Conservation (phyloP, 2,797 vertebrate species). For the Pangasius larnaudii region DNA sequence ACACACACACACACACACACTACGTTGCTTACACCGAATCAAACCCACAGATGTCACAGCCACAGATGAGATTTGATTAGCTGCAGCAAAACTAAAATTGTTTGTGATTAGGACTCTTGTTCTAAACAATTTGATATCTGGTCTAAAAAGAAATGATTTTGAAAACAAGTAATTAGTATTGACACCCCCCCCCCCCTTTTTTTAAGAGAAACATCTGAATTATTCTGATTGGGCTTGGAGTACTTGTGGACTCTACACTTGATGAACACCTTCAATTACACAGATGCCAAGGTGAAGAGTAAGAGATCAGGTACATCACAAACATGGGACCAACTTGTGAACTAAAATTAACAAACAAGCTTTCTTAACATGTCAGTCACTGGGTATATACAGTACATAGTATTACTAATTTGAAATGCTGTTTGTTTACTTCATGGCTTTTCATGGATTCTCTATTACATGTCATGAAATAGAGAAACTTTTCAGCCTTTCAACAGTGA, state of each 20-base stretch:
- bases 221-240: constrained; percentile 35
- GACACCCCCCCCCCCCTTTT: not conserved
- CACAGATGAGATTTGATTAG: not conserved
- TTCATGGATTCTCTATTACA: not conserved
- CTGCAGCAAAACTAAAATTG: not conserved
- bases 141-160: not conserved
- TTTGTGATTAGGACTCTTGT: not conserved
- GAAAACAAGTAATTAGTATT: not conserved
- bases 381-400: too few species aligned
- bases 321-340: too few species aligned
- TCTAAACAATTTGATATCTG: not conserved
- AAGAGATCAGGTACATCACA: not conserved
- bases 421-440: not conserved
- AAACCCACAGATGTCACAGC: not conserved
- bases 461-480: not conserved
- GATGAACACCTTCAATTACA: constrained; percentile 23
- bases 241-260: not conserved
- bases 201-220: constrained; percentile 15
- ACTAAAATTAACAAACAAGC: not conserved
- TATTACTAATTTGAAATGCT: not conserved
- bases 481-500: not conserved
- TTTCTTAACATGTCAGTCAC: not conserved
- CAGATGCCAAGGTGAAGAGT: constrained; percentile 24
- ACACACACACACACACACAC: not conserved
- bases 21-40: not conserved